phyloP scores from a whole-genome alignment of 1,140 invertebrate species.

The Leptinotarsa undecemlineata region DNA sequence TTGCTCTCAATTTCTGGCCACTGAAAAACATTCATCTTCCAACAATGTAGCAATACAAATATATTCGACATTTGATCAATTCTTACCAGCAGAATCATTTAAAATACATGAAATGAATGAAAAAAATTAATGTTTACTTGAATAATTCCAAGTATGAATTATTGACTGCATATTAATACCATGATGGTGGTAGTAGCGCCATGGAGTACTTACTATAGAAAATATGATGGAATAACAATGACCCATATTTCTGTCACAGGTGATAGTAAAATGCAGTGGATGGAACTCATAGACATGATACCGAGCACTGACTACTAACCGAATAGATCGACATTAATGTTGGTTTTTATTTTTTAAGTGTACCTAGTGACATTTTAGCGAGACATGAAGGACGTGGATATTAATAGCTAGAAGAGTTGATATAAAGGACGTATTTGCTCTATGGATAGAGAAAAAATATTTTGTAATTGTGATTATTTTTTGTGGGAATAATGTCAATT shows the following conservation, averaged over 20 bases:
- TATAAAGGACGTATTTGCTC: too few relatives aligned
- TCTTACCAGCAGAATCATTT: background rate
- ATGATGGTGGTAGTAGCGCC: constrained; percentile 2
- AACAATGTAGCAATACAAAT: background rate
- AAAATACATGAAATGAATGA: background rate
- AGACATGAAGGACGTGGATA: too few relatives aligned
- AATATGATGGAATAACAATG: constrained; percentile 14
- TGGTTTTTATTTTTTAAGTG: too few relatives aligned
- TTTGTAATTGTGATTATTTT: too few relatives aligned
- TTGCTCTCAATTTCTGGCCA: background rate
- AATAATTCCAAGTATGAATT: constrained; percentile 11
- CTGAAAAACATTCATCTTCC: background rate
- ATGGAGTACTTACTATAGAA: background rate
- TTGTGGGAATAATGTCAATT: too few relatives aligned
- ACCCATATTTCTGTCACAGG: constrained; percentile 20
- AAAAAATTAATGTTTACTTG: background rate
- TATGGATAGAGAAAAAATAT: too few relatives aligned
- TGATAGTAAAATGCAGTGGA: constrained; percentile 4
- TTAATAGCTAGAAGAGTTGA: too few relatives aligned
- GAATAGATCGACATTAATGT: background rate
- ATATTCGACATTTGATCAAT: background rate
- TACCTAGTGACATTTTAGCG: too few relatives aligned
- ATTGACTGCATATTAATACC: constrained; percentile 1
- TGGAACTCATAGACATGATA: background rate
- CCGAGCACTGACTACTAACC: background rate